Conservation (phyloP, 2,797 vertebrate species). For the Pseudochromis fuscus region DNA sequence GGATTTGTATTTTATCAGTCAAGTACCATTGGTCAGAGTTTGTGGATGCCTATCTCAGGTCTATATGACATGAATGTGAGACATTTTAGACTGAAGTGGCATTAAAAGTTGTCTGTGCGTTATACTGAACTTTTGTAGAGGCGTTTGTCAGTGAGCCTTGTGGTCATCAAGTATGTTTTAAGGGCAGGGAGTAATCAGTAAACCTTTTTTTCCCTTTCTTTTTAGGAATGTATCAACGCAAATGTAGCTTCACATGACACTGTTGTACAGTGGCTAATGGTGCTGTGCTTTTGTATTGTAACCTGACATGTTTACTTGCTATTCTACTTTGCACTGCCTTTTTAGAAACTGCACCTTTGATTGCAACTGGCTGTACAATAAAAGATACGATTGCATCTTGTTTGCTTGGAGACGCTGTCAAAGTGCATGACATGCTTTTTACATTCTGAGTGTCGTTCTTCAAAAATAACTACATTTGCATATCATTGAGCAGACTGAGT, state of each 20-base stretch:
- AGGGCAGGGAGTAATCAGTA: slow-evolving; percentile 3
- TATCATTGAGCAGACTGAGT: slow-evolving; percentile 40
- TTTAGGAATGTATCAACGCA: slow-evolving; percentile 28
- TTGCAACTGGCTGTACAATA: slow-evolving; percentile 64
- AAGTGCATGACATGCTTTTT: slow-evolving; percentile 37
- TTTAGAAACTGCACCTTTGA: slow-evolving; percentile 58
- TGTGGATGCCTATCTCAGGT: slow-evolving; percentile 54
- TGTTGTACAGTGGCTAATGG: slow-evolving; percentile 68
- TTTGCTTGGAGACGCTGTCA: slow-evolving; percentile 24
- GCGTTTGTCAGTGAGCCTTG: background rate
- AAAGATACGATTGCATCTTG: slow-evolving; percentile 35
- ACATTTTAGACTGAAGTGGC: slow-evolving; percentile 49
- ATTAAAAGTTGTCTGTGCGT: slow-evolving; percentile 24
- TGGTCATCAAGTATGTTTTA: slow-evolving; percentile 7
- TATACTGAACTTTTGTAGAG: background rate
- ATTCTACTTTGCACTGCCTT: slow-evolving; percentile 64
- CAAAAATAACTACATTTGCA: slow-evolving; percentile 44
- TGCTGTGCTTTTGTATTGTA: slow-evolving; percentile 65
- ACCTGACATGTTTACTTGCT: slow-evolving; percentile 63
- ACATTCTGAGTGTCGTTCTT: slow-evolving; percentile 21
- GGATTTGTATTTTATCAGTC: slow-evolving; percentile 46
- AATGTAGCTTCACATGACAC: slow-evolving; percentile 50
- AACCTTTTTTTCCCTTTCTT: background rate
- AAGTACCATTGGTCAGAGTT: slow-evolving; percentile 28
- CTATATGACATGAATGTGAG: slow-evolving; percentile 34